phyloP scores from a whole-genome alignment of 1,140 invertebrate genomes.

The Chlorops oryzae region DNA sequence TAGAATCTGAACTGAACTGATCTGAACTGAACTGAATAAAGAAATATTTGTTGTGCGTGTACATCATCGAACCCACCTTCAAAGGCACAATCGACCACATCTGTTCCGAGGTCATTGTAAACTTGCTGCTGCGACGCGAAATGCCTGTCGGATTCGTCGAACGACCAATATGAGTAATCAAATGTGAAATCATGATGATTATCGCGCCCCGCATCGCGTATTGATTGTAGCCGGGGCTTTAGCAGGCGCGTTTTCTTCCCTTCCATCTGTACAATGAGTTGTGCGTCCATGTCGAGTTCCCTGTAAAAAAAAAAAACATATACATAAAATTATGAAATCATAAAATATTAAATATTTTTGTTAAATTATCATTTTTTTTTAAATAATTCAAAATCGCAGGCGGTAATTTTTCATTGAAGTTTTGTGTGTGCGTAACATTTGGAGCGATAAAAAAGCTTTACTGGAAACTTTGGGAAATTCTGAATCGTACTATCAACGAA shows the following conservation, averaged over 20 bases:
- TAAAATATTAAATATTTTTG: not conserved
- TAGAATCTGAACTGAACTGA: no score
- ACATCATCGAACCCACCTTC: slow-evolving; percentile 56
- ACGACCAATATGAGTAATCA: slow-evolving; percentile 90
- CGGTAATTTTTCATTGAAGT: no score
- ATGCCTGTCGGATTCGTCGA: slow-evolving; percentile 60
- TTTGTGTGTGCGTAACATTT: no score
- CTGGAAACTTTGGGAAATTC: no score
- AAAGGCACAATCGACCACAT: slow-evolving; percentile 90
- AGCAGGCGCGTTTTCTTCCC: slow-evolving; percentile 77
- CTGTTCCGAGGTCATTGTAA: slow-evolving; percentile 79
- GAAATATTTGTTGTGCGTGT: no score
- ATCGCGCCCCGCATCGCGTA: slow-evolving; percentile 54
- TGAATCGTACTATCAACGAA: no score
- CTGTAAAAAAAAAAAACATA: slow-evolving; percentile 49
- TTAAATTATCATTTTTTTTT: not conserved
- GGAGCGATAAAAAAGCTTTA: no score
- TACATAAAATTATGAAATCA: not conserved
- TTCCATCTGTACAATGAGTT: slow-evolving; percentile 81
- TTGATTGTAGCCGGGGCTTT: slow-evolving; percentile 59
- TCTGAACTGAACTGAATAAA: no score
- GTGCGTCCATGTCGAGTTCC: slow-evolving; percentile 75
- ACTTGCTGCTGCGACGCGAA: slow-evolving; percentile 78
- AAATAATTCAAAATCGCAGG: no score
- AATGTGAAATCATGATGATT: slow-evolving; percentile 86